These are phyloP conservation scores for Aphaenogaster floridana DNA, from an alignment of 1,140 invertebrate species.

Conservation along the genomic window DNA sequence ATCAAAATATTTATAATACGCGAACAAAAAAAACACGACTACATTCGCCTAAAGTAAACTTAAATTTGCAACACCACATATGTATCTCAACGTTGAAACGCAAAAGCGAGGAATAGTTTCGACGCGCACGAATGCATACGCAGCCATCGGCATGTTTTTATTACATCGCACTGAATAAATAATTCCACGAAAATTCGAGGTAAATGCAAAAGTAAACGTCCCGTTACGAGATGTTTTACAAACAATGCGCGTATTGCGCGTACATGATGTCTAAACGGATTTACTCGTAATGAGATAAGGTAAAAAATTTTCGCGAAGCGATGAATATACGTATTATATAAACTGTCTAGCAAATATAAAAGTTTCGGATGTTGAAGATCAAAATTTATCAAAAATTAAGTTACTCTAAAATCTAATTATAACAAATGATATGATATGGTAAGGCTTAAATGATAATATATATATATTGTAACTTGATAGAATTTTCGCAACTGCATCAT, in stretches of 20 bases:
- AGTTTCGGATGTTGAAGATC: not conserved
- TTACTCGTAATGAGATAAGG: not conserved
- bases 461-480: not conserved
- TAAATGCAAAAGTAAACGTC: constrained; percentile 43
- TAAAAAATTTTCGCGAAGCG: not conserved
- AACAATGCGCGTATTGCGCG: constrained; percentile 29
- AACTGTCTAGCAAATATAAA: not conserved
- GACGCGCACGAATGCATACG: not conserved
- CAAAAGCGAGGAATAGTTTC: constrained; percentile 30
- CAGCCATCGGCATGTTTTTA: constrained; percentile 43
- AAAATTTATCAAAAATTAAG: not conserved
- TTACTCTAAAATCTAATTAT: not conserved
- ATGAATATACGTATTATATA: not conserved
- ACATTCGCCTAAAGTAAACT: not conserved
- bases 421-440: not conserved
- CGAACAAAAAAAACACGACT: not conserved
- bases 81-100: constrained; percentile 15
- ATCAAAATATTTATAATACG: constrained; percentile 22
- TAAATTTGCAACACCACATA: constrained; percentile 41
- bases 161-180: constrained; percentile 26
- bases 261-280: constrained; percentile 18
- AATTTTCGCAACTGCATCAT: constrained; percentile 36
- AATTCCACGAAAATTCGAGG: constrained; percentile 30
- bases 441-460: constrained; percentile 1
- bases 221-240: constrained; percentile 39